These are phyloP conservation scores for Antheraea pernyi DNA, from an alignment of 1,140 invertebrate genomes.

Conservation along the genomic window DNA sequence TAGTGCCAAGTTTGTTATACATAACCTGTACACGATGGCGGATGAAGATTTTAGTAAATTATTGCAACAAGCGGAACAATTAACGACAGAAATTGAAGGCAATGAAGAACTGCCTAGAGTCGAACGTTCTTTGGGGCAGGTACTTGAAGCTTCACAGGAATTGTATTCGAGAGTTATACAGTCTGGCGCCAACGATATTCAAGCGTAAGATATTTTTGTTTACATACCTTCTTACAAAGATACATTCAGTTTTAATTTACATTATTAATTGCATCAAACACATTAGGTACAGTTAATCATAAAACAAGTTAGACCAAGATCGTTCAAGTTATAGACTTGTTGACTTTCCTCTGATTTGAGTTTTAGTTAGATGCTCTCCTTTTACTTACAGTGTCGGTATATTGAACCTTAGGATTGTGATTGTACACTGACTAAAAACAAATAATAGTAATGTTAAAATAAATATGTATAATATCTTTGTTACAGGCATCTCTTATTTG, in stretches of 20 bases:
- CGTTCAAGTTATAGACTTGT: too few relatives aligned
- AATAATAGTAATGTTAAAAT: too few relatives aligned
- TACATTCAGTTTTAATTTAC: background rate
- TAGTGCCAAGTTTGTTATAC: background rate
- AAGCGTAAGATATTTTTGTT: conserved; percentile 86
- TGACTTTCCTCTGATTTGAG: too few relatives aligned
- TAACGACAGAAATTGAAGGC: conserved; percentile 93
- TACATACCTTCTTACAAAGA: background rate
- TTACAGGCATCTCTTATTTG: conserved; percentile 93
- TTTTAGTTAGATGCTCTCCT: too few relatives aligned
- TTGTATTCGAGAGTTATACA: conserved; percentile 92
- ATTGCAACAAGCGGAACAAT: conserved; percentile 93
- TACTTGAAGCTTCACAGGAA: conserved; percentile 94
- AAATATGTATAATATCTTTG: background rate
- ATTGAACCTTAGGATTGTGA: too few relatives aligned
- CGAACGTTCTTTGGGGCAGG: conserved; percentile 93
- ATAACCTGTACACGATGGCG: conserved; percentile 38
- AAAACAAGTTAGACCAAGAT: too few relatives aligned
- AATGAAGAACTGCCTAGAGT: conserved; percentile 91
- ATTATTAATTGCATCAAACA: too few relatives aligned
- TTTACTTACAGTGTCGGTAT: too few relatives aligned
- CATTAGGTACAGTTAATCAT: too few relatives aligned
- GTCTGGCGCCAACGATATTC: conserved; percentile 91
- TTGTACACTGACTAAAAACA: too few relatives aligned
- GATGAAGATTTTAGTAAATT: conserved; percentile 89